Evolutionary conservation across 2,797 vertebrate genomes (phyloP), one percentile per base, ranked within the genome.

Genomic region (Pangasius larnaudii): DNA sequence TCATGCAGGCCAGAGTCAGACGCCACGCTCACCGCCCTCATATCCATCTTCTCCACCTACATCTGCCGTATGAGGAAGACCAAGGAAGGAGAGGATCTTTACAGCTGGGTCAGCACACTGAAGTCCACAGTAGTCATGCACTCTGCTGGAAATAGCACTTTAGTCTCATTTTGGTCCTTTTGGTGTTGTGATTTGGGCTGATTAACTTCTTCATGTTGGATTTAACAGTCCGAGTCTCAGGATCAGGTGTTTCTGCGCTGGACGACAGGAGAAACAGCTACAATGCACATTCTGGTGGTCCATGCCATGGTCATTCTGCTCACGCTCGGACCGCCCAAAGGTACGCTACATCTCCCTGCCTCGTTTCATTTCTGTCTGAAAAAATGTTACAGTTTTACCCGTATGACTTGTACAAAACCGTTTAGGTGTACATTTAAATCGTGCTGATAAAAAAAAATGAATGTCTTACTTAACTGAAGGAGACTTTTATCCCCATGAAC

Each of bases 251-350:
- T 99, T 90, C 95, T 99, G 81, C 98, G 99, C 1, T 99, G 99
- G 99, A 97, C 96, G 2, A 97, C 97, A 10, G 99, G 99, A 82
- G 99, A 99, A 93, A 98, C 98, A 0, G 99, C 99, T 53, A 99
- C 99, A 0, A 99, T 99, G 98, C 99, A 99, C 92, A 99, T 99
- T 83, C 96, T 99, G 4, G 98, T 99, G n/a, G 99, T 99, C 82
- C 99, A 99, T 0, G 99, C 99, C 85, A 99, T 99, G 97, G 99
- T 99, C 89, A 99, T 99, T 91, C 95, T 99, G 74, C 96, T 99
- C 90, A 98, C 97, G 0, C 88, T 98, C 0, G 97, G 97, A 6
- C 97, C 97, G 0, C 96, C 97, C 58, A 96, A 94, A 88, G 96
- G 97, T 97, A 87, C 10, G 56, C 30, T 33, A 33, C 14, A 36